These are phyloP conservation scores for Sphyrna mokarran DNA, from an alignment of 2,113 vertebrate genomes.

Conservation along the genomic window DNA sequence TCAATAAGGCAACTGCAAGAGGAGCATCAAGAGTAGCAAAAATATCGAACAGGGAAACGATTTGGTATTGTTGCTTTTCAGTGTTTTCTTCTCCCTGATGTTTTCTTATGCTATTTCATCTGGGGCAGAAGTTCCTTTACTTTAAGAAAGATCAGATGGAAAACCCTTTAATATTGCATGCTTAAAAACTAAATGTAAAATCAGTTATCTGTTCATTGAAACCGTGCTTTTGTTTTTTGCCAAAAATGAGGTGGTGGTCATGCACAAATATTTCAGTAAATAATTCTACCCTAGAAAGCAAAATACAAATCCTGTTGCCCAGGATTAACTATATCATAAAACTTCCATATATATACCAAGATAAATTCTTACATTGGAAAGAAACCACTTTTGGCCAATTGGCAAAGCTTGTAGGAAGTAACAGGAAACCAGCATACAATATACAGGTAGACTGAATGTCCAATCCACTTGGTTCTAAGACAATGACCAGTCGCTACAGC, in stretches of 20 bases:
- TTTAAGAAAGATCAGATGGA: neutral
- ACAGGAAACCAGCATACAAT: neutral
- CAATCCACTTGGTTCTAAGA: neutral
- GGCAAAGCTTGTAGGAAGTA: neutral
- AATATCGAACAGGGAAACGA: neutral
- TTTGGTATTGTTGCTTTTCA: neutral
- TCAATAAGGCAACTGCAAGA: neutral
- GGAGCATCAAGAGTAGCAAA: neutral
- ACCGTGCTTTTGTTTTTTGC: neutral
- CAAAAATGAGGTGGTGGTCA: neutral
- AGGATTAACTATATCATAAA: neutral
- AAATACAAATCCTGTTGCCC: neutral
- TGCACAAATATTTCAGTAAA: neutral
- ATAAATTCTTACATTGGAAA: neutral
- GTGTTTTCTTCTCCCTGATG: neutral
- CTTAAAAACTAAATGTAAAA: neutral
- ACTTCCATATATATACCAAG: neutral
- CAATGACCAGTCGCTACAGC: neutral
- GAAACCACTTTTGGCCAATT: neutral
- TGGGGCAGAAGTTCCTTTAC: neutral
- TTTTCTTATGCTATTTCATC: neutral
- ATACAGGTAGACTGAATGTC: neutral
- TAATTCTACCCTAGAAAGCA: neutral
- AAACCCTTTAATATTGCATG: slow-evolving; percentile 27
- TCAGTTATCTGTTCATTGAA: neutral